These are phyloP conservation scores for Drosophila orena DNA, from an alignment of 1,140 invertebrate genomes.

Conservation along the genomic window DNA sequence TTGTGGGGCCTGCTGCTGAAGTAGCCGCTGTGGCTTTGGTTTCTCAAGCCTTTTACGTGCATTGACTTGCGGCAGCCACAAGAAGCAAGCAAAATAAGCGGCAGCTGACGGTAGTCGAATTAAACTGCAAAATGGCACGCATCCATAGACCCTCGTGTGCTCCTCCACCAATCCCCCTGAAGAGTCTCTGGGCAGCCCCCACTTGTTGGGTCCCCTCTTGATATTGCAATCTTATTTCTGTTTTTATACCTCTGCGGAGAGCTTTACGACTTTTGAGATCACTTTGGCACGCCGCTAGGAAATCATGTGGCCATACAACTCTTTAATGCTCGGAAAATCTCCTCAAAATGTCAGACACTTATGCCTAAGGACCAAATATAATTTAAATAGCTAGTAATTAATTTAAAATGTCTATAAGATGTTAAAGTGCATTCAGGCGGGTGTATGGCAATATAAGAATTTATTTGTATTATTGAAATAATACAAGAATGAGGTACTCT, in stretches of 20 bases:
- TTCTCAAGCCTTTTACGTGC: conserved; percentile 66
- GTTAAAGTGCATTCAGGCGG: too few species aligned
- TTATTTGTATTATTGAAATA: too few species aligned
- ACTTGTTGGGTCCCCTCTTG: conserved; percentile 15
- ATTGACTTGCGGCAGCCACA: conserved; percentile 53
- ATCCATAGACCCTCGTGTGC: conserved; percentile 56
- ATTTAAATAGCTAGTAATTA: background rate
- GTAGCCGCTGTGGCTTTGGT: conserved; percentile 30
- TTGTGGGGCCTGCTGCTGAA: conserved; percentile 31
- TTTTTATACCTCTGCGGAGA: conserved; percentile 8
- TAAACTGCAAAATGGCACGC: conserved; percentile 77
- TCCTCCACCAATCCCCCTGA: background rate
- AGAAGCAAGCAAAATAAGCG: conserved; percentile 24
- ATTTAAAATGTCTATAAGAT: too few species aligned
- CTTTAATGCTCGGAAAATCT: background rate
- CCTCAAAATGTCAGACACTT: background rate
- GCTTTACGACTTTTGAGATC: conserved; percentile 21
- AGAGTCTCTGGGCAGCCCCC: background rate
- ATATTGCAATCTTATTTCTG: conserved; percentile 51
- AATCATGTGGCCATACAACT: background rate
- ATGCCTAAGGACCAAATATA: background rate
- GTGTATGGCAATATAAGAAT: too few species aligned
- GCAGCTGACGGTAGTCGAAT: conserved; percentile 76
- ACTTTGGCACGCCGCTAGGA: background rate
- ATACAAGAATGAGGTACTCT: too few species aligned